Conservation (phyloP, 2,888 invertebrate genomes). For the Ophion ventricosus region DNA sequence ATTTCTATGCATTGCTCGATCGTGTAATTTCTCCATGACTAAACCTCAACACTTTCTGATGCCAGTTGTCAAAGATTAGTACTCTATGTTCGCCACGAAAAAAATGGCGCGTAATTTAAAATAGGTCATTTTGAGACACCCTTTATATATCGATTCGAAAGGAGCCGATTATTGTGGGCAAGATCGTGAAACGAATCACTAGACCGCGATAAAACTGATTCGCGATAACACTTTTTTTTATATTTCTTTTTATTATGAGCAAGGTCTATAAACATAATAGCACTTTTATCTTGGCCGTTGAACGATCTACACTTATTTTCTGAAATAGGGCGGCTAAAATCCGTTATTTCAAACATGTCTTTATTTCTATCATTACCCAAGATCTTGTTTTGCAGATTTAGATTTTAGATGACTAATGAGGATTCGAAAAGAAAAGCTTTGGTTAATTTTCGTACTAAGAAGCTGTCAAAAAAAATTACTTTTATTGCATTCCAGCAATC, state of each 20-base stretch:
- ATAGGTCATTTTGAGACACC: too few species aligned
- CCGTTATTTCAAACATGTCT: too few species aligned
- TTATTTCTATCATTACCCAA: too few species aligned
- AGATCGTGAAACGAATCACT: neutral
- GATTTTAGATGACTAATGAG: neutral
- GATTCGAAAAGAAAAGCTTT: neutral
- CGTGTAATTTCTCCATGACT: too few species aligned
- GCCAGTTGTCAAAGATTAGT: too few species aligned
- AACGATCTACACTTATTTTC: neutral
- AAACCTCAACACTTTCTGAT: too few species aligned
- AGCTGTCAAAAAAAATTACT: neutral
- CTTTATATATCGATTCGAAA: conserved; percentile 8
- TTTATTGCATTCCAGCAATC: neutral
- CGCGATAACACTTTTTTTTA: neutral
- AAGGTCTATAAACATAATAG: neutral
- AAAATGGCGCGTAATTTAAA: too few species aligned
- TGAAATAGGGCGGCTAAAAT: neutral
- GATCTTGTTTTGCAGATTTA: too few species aligned
- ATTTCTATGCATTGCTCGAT: too few species aligned
- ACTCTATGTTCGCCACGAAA: too few species aligned
- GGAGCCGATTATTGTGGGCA: neutral
- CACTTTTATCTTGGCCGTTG: too few species aligned
- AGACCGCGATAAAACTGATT: neutral
- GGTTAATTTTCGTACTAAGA: neutral
- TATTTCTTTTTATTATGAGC: neutral